Evolutionary conservation across 2,113 vertebrate species (phyloP), one percentile per base, ranked within the genome.

Genomic region (Gorsachius goisagi): DNA sequence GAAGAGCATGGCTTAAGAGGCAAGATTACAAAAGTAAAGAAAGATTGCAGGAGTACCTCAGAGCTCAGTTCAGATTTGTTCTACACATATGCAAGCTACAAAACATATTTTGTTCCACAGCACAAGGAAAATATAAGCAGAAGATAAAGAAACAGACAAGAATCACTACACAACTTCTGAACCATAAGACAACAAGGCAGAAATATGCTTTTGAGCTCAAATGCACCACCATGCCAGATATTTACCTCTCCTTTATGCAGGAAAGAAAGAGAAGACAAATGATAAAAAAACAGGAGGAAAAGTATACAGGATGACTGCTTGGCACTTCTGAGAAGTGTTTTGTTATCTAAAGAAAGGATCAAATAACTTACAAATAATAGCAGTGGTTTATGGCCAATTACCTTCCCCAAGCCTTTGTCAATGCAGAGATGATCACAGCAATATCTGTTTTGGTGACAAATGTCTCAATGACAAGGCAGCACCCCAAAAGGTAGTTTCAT

Each of bases 231-330:
- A 82, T 14, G 16, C 53, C 76, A 76, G 56, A 5, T 52, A 58
- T 22, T 21, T 55, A 82, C 10, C 58, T 77, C 22, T 88, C 33
- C 33, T 23, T 68, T 27, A 23, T 5, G 28, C 14, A 72, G 33
- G 23, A 68, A 33, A 85, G 19, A 63, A 60, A 59, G 9, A 77
- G 74, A 50, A 41, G 7, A n/a, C 2, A 6, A 74, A 52, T 6
- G 1, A 52, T 1, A 45, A 0, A 30, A 55, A 32, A 47, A 44
- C 5, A 77, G 1, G 2, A 47, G 6, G 14, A 58, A 83, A 93
- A 22, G 12, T 17, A 79, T 20, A 16, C 6, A 85, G 7, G 35
- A 60, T 58, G 49, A 71, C 35, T 49, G 33, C n/a, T 74, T 62
- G 52, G 33, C 44, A 86, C 24, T 75, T 67, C 2, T 45, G 14